These are phyloP conservation scores for Xylocopa sonorina DNA, from an alignment of 1,140 invertebrate species.

Conservation along the genomic window DNA sequence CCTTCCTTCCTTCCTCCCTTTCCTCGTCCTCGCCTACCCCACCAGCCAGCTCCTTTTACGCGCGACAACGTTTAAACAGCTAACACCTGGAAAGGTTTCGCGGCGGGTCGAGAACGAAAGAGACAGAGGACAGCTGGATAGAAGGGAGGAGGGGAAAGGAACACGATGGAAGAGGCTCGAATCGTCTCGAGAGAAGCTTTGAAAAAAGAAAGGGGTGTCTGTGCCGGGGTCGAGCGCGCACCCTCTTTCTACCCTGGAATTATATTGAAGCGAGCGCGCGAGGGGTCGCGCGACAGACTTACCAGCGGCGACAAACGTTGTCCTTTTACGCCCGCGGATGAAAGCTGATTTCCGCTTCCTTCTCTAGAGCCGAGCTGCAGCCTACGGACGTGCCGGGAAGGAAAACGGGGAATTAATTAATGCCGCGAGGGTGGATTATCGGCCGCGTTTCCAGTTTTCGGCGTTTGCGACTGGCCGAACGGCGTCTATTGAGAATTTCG, in stretches of 20 bases:
- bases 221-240: neutral
- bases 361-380: neutral
- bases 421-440: neutral
- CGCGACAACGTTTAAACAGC: conserved; percentile 45
- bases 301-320: conserved; percentile 13
- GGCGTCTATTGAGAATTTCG: neutral
- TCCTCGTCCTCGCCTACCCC: conserved; percentile 17
- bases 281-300: conserved; percentile 13
- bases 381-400: neutral
- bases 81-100: conserved; percentile 34
- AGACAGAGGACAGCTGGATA: neutral
- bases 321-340: conserved; percentile 22
- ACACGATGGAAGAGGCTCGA: neutral
- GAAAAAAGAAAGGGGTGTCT: conserved; percentile 27
- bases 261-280: conserved; percentile 7
- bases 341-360: conserved; percentile 13
- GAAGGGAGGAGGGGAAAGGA: neutral
- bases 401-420: conserved; percentile 19
- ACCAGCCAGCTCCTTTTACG: conserved; percentile 31
- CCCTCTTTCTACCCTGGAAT: conserved; percentile 11
- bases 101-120: neutral
- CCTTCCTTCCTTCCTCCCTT: conserved; percentile 59
- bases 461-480: too few species aligned
- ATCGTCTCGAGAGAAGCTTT: conserved; percentile 24
- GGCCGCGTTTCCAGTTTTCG: neutral